phyloP scores from a whole-genome alignment of 53 echinoderm and acorn worm genomes.

The Holothuria scabra region DNA sequence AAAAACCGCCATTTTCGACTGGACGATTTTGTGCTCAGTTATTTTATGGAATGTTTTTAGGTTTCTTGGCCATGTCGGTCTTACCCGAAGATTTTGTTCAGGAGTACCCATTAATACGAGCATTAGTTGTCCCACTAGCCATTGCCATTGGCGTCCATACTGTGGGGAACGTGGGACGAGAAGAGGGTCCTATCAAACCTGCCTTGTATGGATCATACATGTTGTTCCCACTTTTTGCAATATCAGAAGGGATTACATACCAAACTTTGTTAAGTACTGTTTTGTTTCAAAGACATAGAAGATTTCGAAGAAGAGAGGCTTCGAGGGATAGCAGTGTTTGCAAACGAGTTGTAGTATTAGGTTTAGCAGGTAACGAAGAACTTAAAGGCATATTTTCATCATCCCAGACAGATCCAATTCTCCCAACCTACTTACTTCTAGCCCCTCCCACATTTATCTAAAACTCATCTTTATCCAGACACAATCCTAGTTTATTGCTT shows the following conservation, averaged over 20 bases:
- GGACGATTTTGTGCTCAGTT: conserved; percentile 74
- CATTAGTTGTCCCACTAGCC: conserved; percentile 61
- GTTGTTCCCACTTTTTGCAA: conserved; percentile 34
- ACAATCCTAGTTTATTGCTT: no score
- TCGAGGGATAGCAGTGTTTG: conserved; percentile 60
- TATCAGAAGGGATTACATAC: conserved; percentile 62
- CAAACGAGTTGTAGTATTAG: conserved; percentile 64
- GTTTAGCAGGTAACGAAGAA: conserved; percentile 66
- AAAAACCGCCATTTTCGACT: conserved; percentile 67
- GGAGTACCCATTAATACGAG: conserved; percentile 48
- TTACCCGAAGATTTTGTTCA: conserved; percentile 68
- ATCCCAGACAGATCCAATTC: no score
- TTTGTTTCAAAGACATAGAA: conserved; percentile 65
- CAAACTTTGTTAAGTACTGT: conserved; percentile 68
- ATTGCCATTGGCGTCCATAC: conserved; percentile 75
- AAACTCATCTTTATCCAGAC: no score
- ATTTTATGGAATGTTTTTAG: conserved; percentile 75
- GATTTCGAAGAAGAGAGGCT: conserved; percentile 52
- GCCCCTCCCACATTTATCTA: no score
- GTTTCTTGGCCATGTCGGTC: conserved; percentile 62
- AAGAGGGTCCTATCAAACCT: conserved; percentile 65
- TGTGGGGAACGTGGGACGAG: conserved; percentile 83
- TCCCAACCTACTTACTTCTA: no score
- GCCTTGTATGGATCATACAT: conserved; percentile 61
- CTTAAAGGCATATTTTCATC: background rate